Evolutionary conservation across 2,888 invertebrate species (phyloP).

Genomic region (Tryphoninae sp.): DNA sequence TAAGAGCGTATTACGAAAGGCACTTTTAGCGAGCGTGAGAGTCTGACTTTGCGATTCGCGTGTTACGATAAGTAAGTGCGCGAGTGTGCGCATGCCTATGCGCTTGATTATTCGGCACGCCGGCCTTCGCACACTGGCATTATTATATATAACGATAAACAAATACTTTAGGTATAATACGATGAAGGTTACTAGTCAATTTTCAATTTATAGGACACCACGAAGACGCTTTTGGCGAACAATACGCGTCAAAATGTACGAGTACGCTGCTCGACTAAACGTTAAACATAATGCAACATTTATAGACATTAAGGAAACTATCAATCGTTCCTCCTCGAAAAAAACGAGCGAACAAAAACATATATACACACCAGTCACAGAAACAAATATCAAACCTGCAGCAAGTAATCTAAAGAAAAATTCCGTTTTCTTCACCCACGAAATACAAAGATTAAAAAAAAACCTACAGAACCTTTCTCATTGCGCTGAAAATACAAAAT

Average conservation of each 20-base stretch:
- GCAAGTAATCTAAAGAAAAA: not conserved
- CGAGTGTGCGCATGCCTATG: conserved; percentile 28
- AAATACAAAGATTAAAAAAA: conserved; percentile 10
- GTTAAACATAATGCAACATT: conserved; percentile 19
- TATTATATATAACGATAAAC: conserved; percentile 12
- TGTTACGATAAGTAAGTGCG: conserved; percentile 45
- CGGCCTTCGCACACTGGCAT: conserved; percentile 24
- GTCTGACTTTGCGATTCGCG: conserved; percentile 61
- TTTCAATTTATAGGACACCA: conserved; percentile 72
- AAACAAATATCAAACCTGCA: not conserved
- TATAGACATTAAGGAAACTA: conserved; percentile 61
- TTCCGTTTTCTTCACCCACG: not conserved
- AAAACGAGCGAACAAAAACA: conserved; percentile 24
- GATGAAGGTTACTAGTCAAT: conserved; percentile 75
- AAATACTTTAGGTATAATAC: conserved; percentile 49
- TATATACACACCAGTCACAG: not conserved
- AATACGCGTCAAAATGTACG: conserved; percentile 70
- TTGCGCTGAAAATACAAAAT: not conserved
- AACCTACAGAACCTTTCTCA: conserved; percentile 13
- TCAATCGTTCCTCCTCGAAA: conserved; percentile 58
- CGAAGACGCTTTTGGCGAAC: conserved; percentile 71
- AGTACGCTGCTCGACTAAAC: conserved; percentile 39
- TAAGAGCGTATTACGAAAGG: conserved; percentile 18
- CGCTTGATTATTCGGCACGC: conserved; percentile 28
- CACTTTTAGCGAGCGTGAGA: conserved; percentile 57